These are phyloP conservation scores for Campylomormyrus numenius DNA, from an alignment of 2,113 vertebrate species.

Conservation along the genomic window DNA sequence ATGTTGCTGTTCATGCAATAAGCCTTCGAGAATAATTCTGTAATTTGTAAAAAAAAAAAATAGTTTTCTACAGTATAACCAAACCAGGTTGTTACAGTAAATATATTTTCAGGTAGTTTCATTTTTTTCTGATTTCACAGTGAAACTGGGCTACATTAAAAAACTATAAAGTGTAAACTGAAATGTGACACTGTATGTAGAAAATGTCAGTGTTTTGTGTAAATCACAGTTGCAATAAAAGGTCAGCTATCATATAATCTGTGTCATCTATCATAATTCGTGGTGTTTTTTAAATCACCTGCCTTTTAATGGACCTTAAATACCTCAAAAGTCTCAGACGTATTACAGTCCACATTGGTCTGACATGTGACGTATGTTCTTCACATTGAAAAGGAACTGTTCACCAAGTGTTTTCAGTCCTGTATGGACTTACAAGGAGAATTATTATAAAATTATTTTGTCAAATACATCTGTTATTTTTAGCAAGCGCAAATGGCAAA, in stretches of 20 bases:
- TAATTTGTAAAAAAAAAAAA: conserved; percentile 19
- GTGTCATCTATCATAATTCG: neutral
- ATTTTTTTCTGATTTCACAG: conserved; percentile 34
- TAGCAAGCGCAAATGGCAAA: neutral
- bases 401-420: neutral
- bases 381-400: neutral
- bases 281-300: neutral
- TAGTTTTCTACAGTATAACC: conserved; percentile 20
- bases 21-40: conserved; percentile 15
- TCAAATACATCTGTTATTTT: neutral
- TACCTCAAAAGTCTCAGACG: neutral
- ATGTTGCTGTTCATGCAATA: conserved; percentile 18
- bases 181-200: neutral
- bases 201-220: conserved; percentile 7
- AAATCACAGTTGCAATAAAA: conserved; percentile 20
- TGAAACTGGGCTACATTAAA: conserved; percentile 31
- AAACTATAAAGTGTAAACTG: conserved; percentile 25
- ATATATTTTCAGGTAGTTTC: conserved; percentile 44
- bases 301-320: neutral
- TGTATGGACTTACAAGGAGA: neutral
- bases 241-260: neutral
- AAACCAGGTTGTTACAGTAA: conserved; percentile 23
- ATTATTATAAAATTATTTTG: neutral
- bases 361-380: neutral
- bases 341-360: neutral